phyloP scores from a whole-genome alignment of 1,140 invertebrate species.

The Babylonia areolata region DNA sequence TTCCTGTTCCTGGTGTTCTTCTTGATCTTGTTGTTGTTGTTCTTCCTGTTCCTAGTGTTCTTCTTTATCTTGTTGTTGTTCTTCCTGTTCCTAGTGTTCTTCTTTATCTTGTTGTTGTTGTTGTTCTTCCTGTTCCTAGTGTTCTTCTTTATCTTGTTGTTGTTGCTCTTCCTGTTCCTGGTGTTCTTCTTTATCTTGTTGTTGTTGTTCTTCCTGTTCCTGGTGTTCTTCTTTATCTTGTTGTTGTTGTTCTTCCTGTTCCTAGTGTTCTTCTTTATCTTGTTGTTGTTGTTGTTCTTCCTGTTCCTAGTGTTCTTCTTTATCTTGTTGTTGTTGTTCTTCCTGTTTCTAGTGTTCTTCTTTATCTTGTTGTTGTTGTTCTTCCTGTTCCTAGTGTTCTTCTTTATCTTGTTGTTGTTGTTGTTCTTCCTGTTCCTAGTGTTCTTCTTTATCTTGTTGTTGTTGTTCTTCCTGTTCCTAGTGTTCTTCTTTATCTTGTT shows the following conservation, averaged over 20 bases:
- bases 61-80: no score
- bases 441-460: no score
- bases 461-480: no score
- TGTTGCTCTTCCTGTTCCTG: not conserved
- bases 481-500: constrained; percentile 32
- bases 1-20: not conserved
- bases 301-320: no score
- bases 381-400: no score
- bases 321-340: not conserved
- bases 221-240: not conserved
- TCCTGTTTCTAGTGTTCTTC: not conserved
- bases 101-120: not conserved
- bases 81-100: no score
- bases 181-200: not conserved
- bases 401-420: constrained; percentile 19
- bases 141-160: constrained; percentile 13
- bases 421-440: constrained; percentile 28
- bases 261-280: no score
- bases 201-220: constrained; percentile 1
- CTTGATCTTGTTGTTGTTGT: not conserved
- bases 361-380: not conserved
- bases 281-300: not conserved
- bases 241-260: not conserved
- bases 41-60: not conserved
- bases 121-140: no score